Evolutionary conservation across 2,888 invertebrate genomes (phyloP), one percentile per base, ranked within the genome.

Genomic region (Pantelozetes paolii): DNA sequence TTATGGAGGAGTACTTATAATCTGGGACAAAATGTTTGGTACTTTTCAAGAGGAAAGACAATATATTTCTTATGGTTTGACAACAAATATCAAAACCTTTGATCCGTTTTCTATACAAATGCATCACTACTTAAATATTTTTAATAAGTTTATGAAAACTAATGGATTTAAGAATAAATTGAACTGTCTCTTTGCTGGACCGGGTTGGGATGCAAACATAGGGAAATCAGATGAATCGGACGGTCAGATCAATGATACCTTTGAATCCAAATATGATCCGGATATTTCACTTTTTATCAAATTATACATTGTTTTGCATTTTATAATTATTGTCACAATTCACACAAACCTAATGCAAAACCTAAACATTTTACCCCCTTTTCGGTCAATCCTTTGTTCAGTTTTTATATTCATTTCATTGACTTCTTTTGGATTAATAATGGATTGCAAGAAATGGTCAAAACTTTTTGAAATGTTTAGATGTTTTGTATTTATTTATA

Each of bases 1-100:
- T 84, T 95, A 92, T 80, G 95, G 90, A 0, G 94, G 94, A 0
- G 89, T 91, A 0, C 86, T 95, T 8, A 95, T 95, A 78, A 87
- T 95, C 79, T 95, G 94, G 94, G 91, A 91, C 80, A 83, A 89
- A 71, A 80, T 91, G 11, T 91, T 91, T 79, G 90, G 90, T 0
- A 92, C 92, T 3, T 94, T 92, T 83, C 87, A 86, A 77, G 86
- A 88, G 1, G 92, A 92, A 82, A 86, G 88, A 74, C 86, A 90
- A 78, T 87, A 91, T 79, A 90, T 93, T 36, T 86, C 91, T 32
- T 94, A 92, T 80, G 94, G 94, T 0, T 85, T 93, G 26, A 90
- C 92, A 0, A 88, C 89, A 81, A 90, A 90, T 81, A 87, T 91
- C 76, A 88, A 88, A 2, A 89, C 90, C 0, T 92, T 91, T 83